Percentiles rank a stretch among this genome's conserved stretches.
Evolutionary conservation across 2,888 invertebrate species (phyloP).

Genomic region (Clunio marinus): DNA sequence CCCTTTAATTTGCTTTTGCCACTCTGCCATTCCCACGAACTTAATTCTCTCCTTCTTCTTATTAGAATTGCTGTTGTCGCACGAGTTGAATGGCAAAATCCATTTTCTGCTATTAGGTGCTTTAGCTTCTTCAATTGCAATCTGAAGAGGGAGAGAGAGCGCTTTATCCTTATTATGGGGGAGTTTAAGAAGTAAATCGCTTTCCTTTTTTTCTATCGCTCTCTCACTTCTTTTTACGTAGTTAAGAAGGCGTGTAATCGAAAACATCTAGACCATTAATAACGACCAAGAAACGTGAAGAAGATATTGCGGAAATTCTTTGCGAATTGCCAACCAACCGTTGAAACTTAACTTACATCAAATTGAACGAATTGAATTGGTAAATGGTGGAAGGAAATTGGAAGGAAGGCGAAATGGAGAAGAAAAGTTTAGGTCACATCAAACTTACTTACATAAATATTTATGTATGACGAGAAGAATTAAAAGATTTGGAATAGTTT

Average conservation of each 20-base stretch:
- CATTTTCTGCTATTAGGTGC: slow-evolving; percentile 35
- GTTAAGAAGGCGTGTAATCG: slow-evolving; percentile 54
- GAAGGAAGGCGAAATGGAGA: too few relatives aligned
- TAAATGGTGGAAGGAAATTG: neutral
- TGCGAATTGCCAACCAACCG: neutral
- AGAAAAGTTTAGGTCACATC: too few relatives aligned
- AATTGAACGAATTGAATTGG: slow-evolving; percentile 5
- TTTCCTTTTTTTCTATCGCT: neutral
- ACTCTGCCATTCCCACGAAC: slow-evolving; percentile 26
- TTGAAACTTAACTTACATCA: neutral
- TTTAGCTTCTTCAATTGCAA: too few relatives aligned
- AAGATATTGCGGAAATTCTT: neutral
- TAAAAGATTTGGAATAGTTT: too few relatives aligned
- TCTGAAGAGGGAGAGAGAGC: neutral
- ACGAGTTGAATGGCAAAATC: slow-evolving; percentile 28
- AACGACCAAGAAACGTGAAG: neutral
- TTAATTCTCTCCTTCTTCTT: neutral
- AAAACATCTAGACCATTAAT: slow-evolving; percentile 42
- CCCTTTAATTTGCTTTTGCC: slow-evolving; percentile 17
- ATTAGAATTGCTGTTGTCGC: slow-evolving; percentile 29
- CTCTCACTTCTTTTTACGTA: slow-evolving; percentile 43
- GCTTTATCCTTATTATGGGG: neutral
- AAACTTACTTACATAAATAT: too few relatives aligned
- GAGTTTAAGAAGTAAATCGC: slow-evolving; percentile 1
- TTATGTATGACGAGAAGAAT: too few relatives aligned